phyloP scores from a whole-genome alignment of 1,140 invertebrate genomes.

The Drosophila seguyi region DNA sequence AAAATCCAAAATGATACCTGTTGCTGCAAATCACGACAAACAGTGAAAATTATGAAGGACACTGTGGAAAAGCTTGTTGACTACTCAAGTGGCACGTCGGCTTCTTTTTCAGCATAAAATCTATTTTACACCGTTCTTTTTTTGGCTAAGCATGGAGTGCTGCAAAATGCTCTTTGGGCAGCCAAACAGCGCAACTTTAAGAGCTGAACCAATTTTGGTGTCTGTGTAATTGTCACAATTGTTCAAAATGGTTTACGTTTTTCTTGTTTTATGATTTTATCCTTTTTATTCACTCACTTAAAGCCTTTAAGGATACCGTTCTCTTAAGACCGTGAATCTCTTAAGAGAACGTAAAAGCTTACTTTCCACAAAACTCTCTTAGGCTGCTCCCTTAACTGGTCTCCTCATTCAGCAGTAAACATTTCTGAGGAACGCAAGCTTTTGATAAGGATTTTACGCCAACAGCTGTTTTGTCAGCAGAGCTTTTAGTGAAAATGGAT shows the following conservation, averaged over 20 bases:
- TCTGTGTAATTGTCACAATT: slow-evolving; percentile 42
- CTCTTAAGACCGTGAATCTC: slow-evolving; percentile 36
- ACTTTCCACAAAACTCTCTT: slow-evolving; percentile 20
- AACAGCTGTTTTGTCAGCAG: slow-evolving; percentile 35
- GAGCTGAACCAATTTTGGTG: slow-evolving; percentile 35
- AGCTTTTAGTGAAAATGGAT: slow-evolving; percentile 31
- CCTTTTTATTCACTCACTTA: slow-evolving; percentile 14
- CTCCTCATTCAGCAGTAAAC: slow-evolving; percentile 31
- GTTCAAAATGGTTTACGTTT: slow-evolving; percentile 13
- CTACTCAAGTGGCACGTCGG: slow-evolving; percentile 69
- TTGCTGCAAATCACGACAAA: slow-evolving; percentile 44
- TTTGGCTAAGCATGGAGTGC: background rate
- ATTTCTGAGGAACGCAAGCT: slow-evolving; percentile 22
- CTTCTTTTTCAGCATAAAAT: slow-evolving; percentile 36
- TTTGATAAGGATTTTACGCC: slow-evolving; percentile 35
- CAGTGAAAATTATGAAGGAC: slow-evolving; percentile 60
- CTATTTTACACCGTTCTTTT: slow-evolving; percentile 5
- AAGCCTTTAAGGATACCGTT: slow-evolving; percentile 4
- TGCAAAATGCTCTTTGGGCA: slow-evolving; percentile 42
- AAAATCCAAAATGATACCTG: slow-evolving; percentile 49
- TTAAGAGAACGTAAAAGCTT: slow-evolving; percentile 32
- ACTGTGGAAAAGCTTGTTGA: slow-evolving; percentile 71
- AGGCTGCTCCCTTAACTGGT: background rate
- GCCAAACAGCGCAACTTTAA: slow-evolving; percentile 35
- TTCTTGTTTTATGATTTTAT: slow-evolving; percentile 1